A percentile compares a stretch with the other conserved stretches of the same genome.
phyloP scores from a whole-genome alignment of 2,797 vertebrate genomes.

The Xenops minutus region DNA sequence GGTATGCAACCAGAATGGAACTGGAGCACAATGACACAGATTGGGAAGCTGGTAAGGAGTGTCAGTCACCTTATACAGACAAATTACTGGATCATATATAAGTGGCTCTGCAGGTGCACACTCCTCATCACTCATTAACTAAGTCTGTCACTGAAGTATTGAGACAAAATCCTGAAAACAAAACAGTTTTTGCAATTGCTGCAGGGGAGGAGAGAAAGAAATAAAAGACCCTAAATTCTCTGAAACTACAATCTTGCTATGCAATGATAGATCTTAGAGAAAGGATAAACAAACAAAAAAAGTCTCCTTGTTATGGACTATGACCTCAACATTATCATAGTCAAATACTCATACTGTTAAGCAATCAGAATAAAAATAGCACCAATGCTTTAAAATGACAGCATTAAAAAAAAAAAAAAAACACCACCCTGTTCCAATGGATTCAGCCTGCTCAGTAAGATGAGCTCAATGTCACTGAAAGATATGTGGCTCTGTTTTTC shows the following conservation, averaged over 20 bases:
- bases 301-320: neutral
- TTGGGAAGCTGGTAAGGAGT: neutral
- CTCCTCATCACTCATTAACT: neutral
- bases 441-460: neutral
- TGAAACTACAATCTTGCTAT: neutral
- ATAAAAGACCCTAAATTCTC: neutral
- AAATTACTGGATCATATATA: neutral
- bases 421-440: neutral
- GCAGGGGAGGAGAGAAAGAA: neutral
- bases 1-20: neutral
- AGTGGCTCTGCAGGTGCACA: neutral
- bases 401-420: neutral
- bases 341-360: neutral
- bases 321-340: neutral
- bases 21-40: rapidly evolving
- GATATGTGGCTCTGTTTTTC: neutral
- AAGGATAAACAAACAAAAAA: neutral
- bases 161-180: neutral
- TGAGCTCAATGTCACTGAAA: neutral
- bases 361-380: neutral
- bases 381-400: neutral
- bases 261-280: neutral
- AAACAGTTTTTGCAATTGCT: neutral
- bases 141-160: neutral
- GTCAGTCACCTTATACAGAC: neutral